Percentiles rank a stretch among this genome's conserved stretches.
Conservation (phyloP, 1,140 invertebrate genomes). For the Ostrea edulis region DNA sequence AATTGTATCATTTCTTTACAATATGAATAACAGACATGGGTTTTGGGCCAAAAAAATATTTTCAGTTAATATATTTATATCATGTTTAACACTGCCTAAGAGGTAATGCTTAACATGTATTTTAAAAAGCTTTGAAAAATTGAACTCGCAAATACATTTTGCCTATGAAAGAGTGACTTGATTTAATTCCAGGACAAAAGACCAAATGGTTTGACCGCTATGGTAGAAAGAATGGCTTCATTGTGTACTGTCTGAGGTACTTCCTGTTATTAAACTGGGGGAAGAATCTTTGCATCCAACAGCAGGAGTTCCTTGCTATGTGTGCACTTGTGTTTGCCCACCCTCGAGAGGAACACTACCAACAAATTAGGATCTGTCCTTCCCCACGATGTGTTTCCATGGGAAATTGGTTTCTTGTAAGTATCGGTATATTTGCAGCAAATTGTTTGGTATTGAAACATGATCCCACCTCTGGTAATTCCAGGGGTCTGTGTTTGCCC, state of each 20-base stretch:
- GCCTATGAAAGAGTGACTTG: neutral
- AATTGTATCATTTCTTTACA: too few species aligned
- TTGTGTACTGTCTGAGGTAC: slow-evolving; percentile 72
- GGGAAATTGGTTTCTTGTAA: slow-evolving; percentile 73
- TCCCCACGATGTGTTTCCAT: slow-evolving; percentile 71
- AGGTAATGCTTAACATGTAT: too few species aligned
- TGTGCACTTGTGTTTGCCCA: slow-evolving; percentile 65
- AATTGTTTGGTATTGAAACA: too few species aligned
- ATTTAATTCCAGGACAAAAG: slow-evolving; percentile 36
- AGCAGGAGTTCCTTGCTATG: slow-evolving; percentile 73
- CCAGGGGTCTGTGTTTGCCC: too few species aligned
- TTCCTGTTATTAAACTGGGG: slow-evolving; percentile 75
- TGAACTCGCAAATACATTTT: neutral
- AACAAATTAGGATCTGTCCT: slow-evolving; percentile 64
- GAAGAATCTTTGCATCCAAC: slow-evolving; percentile 67
- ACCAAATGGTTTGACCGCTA: slow-evolving; percentile 71
- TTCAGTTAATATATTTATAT: too few species aligned
- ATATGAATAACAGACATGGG: too few species aligned
- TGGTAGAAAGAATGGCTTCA: slow-evolving; percentile 73
- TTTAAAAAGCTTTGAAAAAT: too few species aligned
- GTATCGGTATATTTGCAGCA: neutral
- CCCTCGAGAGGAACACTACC: slow-evolving; percentile 59
- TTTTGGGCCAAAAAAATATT: too few species aligned
- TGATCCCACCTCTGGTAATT: too few species aligned
- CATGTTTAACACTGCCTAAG: too few species aligned